Conservation (phyloP, 1,140 invertebrate genomes). For the Trypoxylus dichotomus region DNA sequence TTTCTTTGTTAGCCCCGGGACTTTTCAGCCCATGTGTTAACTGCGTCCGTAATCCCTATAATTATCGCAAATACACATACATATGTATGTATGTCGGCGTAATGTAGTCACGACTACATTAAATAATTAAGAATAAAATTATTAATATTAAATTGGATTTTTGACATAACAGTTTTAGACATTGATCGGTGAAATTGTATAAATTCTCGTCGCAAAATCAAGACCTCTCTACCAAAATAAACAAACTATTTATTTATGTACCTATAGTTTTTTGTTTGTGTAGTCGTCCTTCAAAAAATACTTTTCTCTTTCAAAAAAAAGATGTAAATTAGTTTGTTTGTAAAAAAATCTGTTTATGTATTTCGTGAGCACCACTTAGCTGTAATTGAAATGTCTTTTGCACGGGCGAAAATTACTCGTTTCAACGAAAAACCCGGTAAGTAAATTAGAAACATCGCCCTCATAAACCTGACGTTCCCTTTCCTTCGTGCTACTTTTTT, state of each 20-base stretch:
- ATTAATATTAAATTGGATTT: no score
- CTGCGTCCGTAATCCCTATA: no score
- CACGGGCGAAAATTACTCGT: constrained; percentile 29
- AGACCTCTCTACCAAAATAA: constrained; percentile 22
- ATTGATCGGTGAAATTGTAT: neutral
- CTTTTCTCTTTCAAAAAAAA: constrained; percentile 10
- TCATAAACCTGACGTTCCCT: neutral
- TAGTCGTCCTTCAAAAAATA: constrained; percentile 9
- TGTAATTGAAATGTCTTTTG: constrained; percentile 31
- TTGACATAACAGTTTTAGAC: no score
- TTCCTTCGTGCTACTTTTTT: neutral
- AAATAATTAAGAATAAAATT: no score
- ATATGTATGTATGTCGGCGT: no score
- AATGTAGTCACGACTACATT: no score
- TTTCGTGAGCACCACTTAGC: constrained; percentile 27
- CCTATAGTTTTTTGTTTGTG: constrained; percentile 29
- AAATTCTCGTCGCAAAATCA: neutral
- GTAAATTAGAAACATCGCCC: neutral
- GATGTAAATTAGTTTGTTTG: constrained; percentile 31
- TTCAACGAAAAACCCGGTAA: constrained; percentile 30
- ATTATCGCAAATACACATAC: no score
- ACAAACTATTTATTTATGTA: constrained; percentile 26
- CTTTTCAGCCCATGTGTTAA: no score
- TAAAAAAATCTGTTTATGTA: constrained; percentile 29
- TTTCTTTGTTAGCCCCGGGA: no score